Evolutionary conservation across 2,797 vertebrate genomes (phyloP), one percentile per base, ranked within the genome.

Genomic region (Catostomus latipinnis): DNA sequence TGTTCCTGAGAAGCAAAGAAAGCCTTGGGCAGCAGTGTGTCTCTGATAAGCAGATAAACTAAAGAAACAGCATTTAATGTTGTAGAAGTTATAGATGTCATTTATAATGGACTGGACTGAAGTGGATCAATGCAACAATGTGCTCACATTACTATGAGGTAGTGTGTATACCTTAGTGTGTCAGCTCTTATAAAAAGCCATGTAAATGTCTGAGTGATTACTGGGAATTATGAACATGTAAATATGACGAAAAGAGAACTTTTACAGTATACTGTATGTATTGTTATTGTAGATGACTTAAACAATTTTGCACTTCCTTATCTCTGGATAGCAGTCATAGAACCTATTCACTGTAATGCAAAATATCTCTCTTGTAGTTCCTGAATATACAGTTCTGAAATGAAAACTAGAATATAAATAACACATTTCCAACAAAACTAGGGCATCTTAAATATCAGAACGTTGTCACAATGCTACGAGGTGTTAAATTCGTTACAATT

Each of bases 11-110:
- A 79, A 82, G 78, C 71, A 81, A 83, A 71, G 48, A 58, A 67
- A 14, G 9, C 22, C 11, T 62, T 3, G 1, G 81, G 82, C 67
- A 83, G 73, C 81, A 80, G 9, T 52, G 45, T 11, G 43, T 9
- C 12, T 67, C 43, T 87, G 89, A 92, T 92, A 92, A 90, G 66
- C 61, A 71, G 74, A 52, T 66, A 2, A 6, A 12, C 14, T 22
- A 45, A 10, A 45, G 10, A 66, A 74, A 1, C 56, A 48, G n/a
- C 56, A 5, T 9, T 73, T 22, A 12, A 60, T 52, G 60, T 43
- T 2, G 22, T 49, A 48, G 5, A 56, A 22, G 18, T 6, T 7
- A 13, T 34, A 66, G 14, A 58, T 10, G 9, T 12, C 49, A 48
- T 48, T 57, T 5, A 14, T 9, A 13, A 58, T 8, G 1, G 6